A percentile compares a stretch with the other conserved stretches of the same genome.
Conservation (phyloP, 2,888 invertebrate genomes). For the Torymus texanus region DNA sequence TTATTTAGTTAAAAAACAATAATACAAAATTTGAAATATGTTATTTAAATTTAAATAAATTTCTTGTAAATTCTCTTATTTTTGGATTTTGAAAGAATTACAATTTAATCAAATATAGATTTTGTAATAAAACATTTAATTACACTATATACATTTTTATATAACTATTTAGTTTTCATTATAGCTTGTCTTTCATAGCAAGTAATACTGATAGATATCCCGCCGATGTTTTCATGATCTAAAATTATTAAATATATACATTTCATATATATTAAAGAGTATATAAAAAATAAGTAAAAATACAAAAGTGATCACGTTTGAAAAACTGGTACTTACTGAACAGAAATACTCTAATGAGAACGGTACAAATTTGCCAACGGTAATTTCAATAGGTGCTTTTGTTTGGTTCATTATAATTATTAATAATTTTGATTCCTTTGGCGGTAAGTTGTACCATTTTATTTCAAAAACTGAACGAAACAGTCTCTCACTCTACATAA, state of each 20-base stretch:
- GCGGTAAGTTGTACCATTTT: conserved; percentile 13
- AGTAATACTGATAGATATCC: not conserved
- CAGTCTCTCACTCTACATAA: not conserved
- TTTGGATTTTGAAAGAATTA: no score
- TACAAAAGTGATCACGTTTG: not conserved
- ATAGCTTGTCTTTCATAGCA: not conserved
- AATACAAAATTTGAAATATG: no score
- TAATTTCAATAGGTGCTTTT: conserved; percentile 9
- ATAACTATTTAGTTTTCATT: not conserved
- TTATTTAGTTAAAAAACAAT: no score
- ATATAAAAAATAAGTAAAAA: no score
- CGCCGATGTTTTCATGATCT: no score
- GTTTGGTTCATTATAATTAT: conserved; percentile 14
- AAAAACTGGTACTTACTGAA: conserved; percentile 10
- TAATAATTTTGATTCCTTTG: conserved; percentile 24
- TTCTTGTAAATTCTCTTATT: no score
- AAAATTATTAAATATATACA: no score
- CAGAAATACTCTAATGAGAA: conserved; percentile 22
- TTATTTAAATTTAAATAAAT: no score
- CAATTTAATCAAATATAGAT: no score
- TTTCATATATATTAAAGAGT: no score
- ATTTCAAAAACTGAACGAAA: not conserved
- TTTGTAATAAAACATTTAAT: no score
- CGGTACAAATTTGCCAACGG: conserved; percentile 20
- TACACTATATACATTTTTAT: not conserved